These are phyloP conservation scores for Pegoplata infirma DNA, from an alignment of 2,888 invertebrate genomes.

Conservation along the genomic window DNA sequence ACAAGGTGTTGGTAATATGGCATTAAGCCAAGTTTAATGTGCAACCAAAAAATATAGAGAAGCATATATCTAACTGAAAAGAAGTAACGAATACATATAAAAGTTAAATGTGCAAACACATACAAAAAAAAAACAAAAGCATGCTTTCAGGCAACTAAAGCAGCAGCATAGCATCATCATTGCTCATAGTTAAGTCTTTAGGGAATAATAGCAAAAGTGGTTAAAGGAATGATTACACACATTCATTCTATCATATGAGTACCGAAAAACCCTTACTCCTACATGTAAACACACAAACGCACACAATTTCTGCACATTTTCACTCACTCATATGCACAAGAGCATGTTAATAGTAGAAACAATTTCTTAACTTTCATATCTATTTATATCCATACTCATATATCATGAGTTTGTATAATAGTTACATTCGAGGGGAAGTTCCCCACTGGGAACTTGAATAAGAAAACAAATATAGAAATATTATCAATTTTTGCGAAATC, in stretches of 20 bases:
- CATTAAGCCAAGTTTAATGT: conserved; percentile 38
- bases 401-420: background rate
- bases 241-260: background rate
- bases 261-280: background rate
- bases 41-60: conserved; percentile 6
- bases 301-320: background rate
- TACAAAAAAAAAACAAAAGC: conserved; percentile 3
- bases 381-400: conserved; percentile 19
- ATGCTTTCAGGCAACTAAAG: conserved; percentile 12
- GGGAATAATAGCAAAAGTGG: conserved; percentile 39
- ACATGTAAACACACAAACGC: background rate
- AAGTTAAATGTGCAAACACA: conserved; percentile 7
- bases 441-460: too few relatives aligned
- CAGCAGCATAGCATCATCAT: conserved; percentile 32
- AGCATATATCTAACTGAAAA: background rate
- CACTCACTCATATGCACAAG: too few relatives aligned
- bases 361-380: conserved; percentile 10
- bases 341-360: background rate
- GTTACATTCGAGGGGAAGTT: too few relatives aligned
- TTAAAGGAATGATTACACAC: conserved; percentile 36
- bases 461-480: too few relatives aligned
- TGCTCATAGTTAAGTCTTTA: conserved; percentile 41
- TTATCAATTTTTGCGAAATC: too few relatives aligned
- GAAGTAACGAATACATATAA: background rate
- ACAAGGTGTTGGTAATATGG: conserved; percentile 43